Evolutionary conservation across 2,888 invertebrate genomes (phyloP), one percentile per base, ranked within the genome.

Genomic region (Pristionchus fissidentatus): DNA sequence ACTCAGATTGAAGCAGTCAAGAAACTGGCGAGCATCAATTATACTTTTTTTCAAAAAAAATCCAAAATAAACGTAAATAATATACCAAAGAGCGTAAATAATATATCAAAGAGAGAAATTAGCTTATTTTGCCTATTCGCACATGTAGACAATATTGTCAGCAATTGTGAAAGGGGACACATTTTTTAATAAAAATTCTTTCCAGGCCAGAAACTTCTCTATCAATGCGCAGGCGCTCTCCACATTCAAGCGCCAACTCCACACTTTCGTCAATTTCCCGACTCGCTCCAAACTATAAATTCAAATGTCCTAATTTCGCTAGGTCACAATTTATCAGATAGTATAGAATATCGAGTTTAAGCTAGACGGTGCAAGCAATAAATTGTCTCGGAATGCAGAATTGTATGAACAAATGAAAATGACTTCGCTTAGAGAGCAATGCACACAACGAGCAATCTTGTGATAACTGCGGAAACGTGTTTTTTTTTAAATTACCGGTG

Each of bases 1-100:
- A 55, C 83, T 4, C 87, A 87, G n/a, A 5, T 38, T 41, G 77
- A 57, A 15, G 70, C 35, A 35, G 46, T 86, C 15, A 19, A 29
- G 22, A 84, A 85, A 55, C 55, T 80, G 55, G 86, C 80, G 0
- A 83, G 57, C 38, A 3, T 3, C 5, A 41, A 5, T 32, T 26
- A 62, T 13, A 52, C 52, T 3, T 52, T 52, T 22, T 13, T 22
- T 13, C n/a, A 52, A 10, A 52, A 15, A 52, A 10, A n/a, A n/a
- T n/a, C n/a, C 19, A 52, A 10, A 13, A 22, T 52, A 57, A 26
- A 19, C 55, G 22, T 55, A 19, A 7, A 55, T 19, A n/a, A n/a
- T 55, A 55, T 15, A 3, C 26, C 26, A 7, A 1, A n/a, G 7
- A 55, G 1, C 55, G 5, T 7, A 26, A 26, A 55, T 19, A n/a